Evolutionary conservation across 2,797 vertebrate species (phyloP).

Genomic region (Chiroxiphia lanceolata): DNA sequence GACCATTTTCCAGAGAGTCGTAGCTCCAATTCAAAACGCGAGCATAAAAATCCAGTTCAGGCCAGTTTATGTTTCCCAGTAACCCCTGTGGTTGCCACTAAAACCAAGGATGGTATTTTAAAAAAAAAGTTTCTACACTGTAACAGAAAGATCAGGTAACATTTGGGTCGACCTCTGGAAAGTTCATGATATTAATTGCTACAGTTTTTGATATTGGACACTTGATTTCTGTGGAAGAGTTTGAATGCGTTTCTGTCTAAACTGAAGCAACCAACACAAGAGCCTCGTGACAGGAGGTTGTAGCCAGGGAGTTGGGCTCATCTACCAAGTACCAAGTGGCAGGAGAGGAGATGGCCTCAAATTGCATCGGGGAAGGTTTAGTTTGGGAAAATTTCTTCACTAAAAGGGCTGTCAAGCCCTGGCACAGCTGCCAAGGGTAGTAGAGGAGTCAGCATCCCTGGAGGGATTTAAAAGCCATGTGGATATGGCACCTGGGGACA

Average conservation of each 20-base stretch:
- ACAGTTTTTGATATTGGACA: background rate
- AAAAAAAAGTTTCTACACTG: background rate
- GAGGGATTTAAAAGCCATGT: background rate
- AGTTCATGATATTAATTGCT: background rate
- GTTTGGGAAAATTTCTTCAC: background rate
- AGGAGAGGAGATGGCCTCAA: background rate
- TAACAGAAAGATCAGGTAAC: background rate
- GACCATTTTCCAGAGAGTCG: background rate
- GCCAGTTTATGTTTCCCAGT: background rate
- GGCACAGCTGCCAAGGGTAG: background rate
- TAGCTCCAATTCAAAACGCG: background rate
- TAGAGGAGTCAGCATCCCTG: background rate
- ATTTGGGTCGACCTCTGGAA: background rate
- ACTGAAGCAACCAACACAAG: background rate
- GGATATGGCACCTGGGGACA: background rate
- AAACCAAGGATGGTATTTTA: background rate
- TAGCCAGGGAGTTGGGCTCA: background rate
- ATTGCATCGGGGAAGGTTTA: fast-evolving
- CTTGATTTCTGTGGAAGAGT: background rate
- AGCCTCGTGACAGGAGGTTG: background rate
- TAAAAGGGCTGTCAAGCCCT: background rate
- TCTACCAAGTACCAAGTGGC: background rate
- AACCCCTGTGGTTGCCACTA: background rate
- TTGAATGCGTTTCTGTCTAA: background rate
- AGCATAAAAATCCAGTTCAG: background rate